phyloP scores from a whole-genome alignment of 2,888 invertebrate genomes.

The Dolomedes plantarius region DNA sequence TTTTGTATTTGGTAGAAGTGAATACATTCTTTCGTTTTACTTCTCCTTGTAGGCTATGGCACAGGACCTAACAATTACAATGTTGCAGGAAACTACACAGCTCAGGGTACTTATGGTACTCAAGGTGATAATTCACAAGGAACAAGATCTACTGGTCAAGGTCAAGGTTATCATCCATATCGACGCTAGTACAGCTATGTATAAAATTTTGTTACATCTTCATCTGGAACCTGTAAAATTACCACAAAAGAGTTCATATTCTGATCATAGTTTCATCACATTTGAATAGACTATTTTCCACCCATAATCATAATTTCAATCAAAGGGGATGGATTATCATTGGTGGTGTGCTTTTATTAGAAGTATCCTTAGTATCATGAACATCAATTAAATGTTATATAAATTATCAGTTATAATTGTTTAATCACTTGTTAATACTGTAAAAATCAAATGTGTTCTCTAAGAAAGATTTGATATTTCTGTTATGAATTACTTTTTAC shows the following conservation, averaged over 20 bases:
- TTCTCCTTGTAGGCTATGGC: constrained; percentile 32
- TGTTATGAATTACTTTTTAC: background rate
- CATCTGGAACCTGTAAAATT: background rate
- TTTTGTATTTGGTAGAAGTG: too few relatives aligned
- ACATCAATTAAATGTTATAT: background rate
- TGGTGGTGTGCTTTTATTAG: background rate
- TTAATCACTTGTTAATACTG: background rate
- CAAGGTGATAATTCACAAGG: constrained; percentile 45
- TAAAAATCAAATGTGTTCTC: background rate
- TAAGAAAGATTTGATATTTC: background rate
- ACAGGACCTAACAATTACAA: constrained; percentile 47
- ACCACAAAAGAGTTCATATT: background rate
- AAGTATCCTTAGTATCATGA: background rate
- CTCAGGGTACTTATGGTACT: constrained; percentile 31
- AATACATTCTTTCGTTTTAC: background rate
- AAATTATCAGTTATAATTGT: background rate
- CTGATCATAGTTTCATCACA: background rate
- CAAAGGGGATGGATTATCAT: background rate
- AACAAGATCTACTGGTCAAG: constrained; percentile 31
- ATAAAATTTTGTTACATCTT: background rate
- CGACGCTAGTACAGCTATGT: constrained; percentile 35
- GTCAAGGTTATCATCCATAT: constrained; percentile 69
- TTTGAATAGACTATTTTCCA: background rate
- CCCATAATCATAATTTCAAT: background rate
- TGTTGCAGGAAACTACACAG: constrained; percentile 38